Evolutionary conservation across 2,113 vertebrate species (phyloP).

Genomic region (Gavia stellata): DNA sequence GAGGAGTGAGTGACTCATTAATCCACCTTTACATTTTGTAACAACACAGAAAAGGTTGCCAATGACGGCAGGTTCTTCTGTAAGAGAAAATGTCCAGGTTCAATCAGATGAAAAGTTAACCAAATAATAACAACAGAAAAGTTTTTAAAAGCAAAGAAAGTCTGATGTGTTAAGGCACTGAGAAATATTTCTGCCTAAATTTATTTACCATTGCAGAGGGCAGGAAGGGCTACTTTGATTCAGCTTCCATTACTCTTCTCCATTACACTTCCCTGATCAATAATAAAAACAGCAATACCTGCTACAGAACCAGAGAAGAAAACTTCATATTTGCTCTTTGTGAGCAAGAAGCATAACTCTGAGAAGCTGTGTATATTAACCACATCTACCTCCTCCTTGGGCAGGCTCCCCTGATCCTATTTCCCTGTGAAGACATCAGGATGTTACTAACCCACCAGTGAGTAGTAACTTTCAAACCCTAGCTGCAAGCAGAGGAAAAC

Average conservation of each 20-base stretch:
- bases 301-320: neutral
- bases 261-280: neutral
- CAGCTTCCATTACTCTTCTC: neutral
- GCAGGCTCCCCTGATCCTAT: neutral
- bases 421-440: neutral
- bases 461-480: neutral
- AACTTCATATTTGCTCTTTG: neutral
- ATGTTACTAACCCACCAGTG: neutral
- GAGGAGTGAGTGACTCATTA: neutral
- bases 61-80: constrained; percentile 35
- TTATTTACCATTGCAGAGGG: neutral
- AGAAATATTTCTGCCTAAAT: neutral
- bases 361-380: neutral
- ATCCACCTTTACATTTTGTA: neutral
- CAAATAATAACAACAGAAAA: neutral
- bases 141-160: neutral
- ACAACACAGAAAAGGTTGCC: constrained; percentile 28
- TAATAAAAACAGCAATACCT: neutral
- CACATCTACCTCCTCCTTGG: fast-evolving
- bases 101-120: neutral
- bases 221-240: neutral
- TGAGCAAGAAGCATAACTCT: neutral
- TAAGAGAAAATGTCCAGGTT: neutral
- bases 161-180: neutral
- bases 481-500: neutral